Evolutionary conservation across 2,888 invertebrate species (phyloP).

Genomic region (Octonoba sinensis): DNA sequence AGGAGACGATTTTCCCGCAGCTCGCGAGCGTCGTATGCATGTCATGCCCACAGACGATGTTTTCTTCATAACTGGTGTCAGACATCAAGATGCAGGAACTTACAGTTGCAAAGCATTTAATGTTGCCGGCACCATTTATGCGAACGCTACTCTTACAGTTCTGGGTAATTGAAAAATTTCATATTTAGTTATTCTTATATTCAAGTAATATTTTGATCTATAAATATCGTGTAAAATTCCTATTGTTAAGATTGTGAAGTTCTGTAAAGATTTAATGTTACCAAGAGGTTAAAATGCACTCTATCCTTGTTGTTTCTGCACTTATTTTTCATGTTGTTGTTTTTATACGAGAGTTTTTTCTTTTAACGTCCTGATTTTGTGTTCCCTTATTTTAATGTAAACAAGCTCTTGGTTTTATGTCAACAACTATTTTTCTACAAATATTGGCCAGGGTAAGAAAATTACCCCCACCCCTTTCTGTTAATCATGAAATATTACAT

Average conservation of each 20-base stretch:
- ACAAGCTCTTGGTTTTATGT: too few species aligned
- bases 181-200: not conserved
- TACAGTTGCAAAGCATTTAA: conserved; percentile 95
- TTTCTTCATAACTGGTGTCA: conserved; percentile 92
- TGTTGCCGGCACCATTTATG: conserved; percentile 86
- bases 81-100: conserved; percentile 87
- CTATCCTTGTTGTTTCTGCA: too few species aligned
- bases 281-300: too few species aligned
- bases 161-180: conserved; percentile 70
- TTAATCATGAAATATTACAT: too few species aligned
- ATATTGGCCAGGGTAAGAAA: too few species aligned
- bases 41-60: conserved; percentile 92
- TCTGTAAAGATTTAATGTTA: not conserved
- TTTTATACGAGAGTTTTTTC: too few species aligned
- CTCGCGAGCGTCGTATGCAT: conserved; percentile 90
- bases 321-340: too few species aligned
- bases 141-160: conserved; percentile 88
- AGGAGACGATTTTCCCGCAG: conserved; percentile 88
- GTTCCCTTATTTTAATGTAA: too few species aligned
- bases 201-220: not conserved
- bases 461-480: too few species aligned
- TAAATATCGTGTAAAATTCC: not conserved
- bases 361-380: too few species aligned
- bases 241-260: not conserved
- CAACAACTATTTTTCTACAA: too few species aligned